Evolutionary conservation across 2,888 invertebrate genomes (phyloP).

Genomic region (Cotesia congregata): DNA sequence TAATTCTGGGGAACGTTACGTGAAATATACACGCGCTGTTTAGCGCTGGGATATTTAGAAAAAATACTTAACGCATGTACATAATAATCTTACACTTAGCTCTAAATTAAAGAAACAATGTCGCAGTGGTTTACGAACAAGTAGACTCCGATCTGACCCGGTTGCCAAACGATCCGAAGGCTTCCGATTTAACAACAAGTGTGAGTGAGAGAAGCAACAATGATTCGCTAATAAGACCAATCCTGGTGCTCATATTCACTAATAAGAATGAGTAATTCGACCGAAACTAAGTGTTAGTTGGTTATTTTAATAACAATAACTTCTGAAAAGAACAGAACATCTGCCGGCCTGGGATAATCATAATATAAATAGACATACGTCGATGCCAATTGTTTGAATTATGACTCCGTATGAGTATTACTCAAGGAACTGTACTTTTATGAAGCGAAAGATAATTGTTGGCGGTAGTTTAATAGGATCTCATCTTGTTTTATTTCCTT

Average conservation of each 20-base stretch:
- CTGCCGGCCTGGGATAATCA: background rate
- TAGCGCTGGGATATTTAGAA: conserved; percentile 59
- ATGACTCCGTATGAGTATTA: background rate
- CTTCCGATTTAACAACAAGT: background rate
- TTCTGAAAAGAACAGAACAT: no score
- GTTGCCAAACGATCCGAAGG: conserved; percentile 64
- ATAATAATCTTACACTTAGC: conserved; percentile 40
- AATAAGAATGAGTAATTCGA: conserved; percentile 40
- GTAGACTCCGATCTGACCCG: conserved; percentile 64
- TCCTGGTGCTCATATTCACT: background rate
- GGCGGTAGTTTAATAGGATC: background rate
- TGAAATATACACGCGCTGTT: conserved; percentile 64
- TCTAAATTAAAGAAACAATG: conserved; percentile 65
- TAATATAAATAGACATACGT: background rate
- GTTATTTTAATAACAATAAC: no score
- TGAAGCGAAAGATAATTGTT: background rate
- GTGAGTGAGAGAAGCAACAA: no score
- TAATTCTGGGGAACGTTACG: conserved; percentile 35
- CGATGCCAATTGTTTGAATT: background rate
- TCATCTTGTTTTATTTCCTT: background rate
- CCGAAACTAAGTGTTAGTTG: conserved; percentile 29
- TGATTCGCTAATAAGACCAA: no score
- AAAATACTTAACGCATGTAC: background rate
- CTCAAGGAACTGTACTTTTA: conserved; percentile 12
- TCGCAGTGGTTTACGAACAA: conserved; percentile 62